A percentile compares a stretch with the other conserved stretches of the same genome.
These are phyloP conservation scores for Chondrosia reniformis DNA, from an alignment of 37 sponge, comb jelly and placozoan species.

Conservation along the genomic window DNA sequence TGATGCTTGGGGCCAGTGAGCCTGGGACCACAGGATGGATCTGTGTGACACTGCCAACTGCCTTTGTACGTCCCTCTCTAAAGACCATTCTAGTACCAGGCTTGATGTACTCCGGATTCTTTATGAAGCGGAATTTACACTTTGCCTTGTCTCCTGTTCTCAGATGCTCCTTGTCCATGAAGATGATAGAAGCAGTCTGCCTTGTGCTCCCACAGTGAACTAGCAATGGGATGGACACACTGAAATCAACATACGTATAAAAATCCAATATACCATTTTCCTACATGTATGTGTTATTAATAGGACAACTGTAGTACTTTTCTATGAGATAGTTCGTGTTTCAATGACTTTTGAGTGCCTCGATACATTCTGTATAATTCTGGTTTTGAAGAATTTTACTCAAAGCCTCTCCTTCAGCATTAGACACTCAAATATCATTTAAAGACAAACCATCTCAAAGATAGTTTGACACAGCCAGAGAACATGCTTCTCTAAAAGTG, in stretches of 20 bases:
- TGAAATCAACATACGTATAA: not conserved
- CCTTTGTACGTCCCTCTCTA: conserved; percentile 97
- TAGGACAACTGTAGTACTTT: too few species aligned
- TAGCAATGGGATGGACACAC: not conserved
- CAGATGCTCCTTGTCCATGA: conserved; percentile 90
- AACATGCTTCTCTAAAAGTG: too few species aligned
- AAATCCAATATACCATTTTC: too few species aligned
- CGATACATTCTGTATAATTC: too few species aligned
- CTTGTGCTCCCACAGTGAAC: conserved; percentile 97
- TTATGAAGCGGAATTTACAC: conserved; percentile 92
- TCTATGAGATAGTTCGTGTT: too few species aligned
- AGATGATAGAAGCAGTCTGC: conserved; percentile 94
- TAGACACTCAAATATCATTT: too few species aligned
- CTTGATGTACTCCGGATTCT: conserved; percentile 93
- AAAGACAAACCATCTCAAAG: too few species aligned
- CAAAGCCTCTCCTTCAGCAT: too few species aligned
- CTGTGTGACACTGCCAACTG: conserved; percentile 86
- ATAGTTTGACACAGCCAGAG: too few species aligned
- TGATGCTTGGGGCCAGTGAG: not conserved
- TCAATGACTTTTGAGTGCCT: too few species aligned
- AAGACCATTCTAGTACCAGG: conserved; percentile 86
- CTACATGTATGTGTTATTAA: not conserved
- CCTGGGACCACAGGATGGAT: conserved; percentile 56
- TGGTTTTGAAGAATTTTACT: too few species aligned
- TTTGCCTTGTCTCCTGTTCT: conserved; percentile 96